Evolutionary conservation across 2,888 invertebrate species (phyloP), one percentile per base, ranked within the genome.

Genomic region (Acleris cristana): DNA sequence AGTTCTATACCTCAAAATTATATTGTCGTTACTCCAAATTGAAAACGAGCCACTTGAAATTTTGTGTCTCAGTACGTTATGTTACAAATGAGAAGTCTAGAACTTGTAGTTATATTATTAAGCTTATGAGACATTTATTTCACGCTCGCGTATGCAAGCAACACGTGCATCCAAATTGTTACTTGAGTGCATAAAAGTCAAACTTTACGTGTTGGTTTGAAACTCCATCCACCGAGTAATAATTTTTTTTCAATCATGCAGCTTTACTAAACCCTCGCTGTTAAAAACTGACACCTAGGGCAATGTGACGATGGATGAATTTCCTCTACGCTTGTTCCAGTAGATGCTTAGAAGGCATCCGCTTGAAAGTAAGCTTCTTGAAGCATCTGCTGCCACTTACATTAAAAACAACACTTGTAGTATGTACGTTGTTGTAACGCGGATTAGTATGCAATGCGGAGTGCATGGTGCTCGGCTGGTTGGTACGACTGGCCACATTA

Each of bases 401-500:
- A 40, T 14, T 40, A 40, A 14, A 40, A 34, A 26, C 34, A 34
- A 34, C 34, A 34, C 3, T 34, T 12, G 34, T 34, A 34, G 34
- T 34, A 34, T 34, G 34, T 2, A 14, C 26, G 19, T 18, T 51
- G 49, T 44, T 23, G 7, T 6, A 21, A 23, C 21, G 56, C 16
- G 55, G 10, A 16, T 10, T 14, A 14, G 3, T 7, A 34, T 16
- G 56, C 56, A 55, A 18, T 51, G 34, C 6, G 48, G 44, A 30
- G 40, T 62, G 56, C 34, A 48, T 21, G 48, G 57, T 56, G 45
- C 16, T n/a, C 18, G 6, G 48, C 34, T 40, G 48, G 56, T 21
- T 40, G 48, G 56, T 21, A 30, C 70, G 64, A 30, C 60, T 65
- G 66, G 69, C 65, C 62, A 72, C 71, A 70, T 75, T 76, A 76